Base-by-base conservation (phyloP, 2,888 invertebrate species). In the Villa cingulata region DNA sequence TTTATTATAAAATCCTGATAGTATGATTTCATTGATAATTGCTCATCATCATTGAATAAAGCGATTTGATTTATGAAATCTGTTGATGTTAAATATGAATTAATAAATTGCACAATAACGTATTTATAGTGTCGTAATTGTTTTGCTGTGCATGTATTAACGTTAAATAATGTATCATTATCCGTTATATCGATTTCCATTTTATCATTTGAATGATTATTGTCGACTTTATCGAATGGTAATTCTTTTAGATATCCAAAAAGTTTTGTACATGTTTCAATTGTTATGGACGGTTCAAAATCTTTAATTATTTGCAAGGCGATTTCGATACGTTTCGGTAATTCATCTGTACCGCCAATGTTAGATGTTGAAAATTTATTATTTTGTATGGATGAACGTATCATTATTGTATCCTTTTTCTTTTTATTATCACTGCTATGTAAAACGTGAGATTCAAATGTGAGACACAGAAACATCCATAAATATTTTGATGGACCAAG, bases 91-190 rank as follows among this genome's bases (percentile, higher is more conserved):
- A 88, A 70, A 37, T 89, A 72, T 17, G 73, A 75, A 10, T 80
- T 77, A 43, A 88, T 73, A 55, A 87, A 86, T 23, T 82, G 82
- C 17, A 91, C 71, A 20, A 84, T 71, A 0, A 81, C 75, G 59
- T 88, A 90, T 67, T 86, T 90, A 63, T 83, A 91, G 63, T 91
- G 88, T 3, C 88, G 75, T 45, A 90, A 70, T 55, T 90, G 85
- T 58, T 85, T 83, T 0, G 82, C 74, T 0, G 78, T 78, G 56
- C 80, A 80, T 1, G 73, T 72, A 9, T 72, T 73, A 0, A 83
- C 70, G 59, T 81, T 76, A 54, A 83, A 83, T 43, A 83, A 72
- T 6, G 56, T 50, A n/a, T n/a, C n/a, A 1, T 54, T 51, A 23
- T 62, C 61, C 3, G 51, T 46, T 29, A 48, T 45, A 38, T 59